Conservation (phyloP, 2,888 invertebrate genomes). For the Tetheella fluctuosa region DNA sequence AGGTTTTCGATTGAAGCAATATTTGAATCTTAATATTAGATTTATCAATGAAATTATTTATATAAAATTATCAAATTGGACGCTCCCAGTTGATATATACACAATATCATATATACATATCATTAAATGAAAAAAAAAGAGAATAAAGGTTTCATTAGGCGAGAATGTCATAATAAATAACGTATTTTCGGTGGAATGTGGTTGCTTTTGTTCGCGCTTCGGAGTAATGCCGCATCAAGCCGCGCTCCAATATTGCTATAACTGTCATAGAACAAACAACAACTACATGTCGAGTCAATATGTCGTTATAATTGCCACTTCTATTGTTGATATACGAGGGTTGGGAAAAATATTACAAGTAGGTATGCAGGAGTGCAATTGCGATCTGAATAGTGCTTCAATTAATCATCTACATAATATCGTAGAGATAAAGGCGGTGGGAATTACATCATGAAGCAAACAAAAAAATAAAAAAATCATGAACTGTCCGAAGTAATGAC, state of each 20-base stretch:
- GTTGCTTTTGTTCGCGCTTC: constrained; percentile 49
- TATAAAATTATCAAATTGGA: too few relatives aligned
- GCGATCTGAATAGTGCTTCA: constrained; percentile 52
- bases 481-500: too few relatives aligned
- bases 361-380: constrained; percentile 49
- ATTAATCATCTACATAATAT: constrained; percentile 51
- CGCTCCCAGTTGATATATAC: too few relatives aligned
- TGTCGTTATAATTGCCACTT: constrained; percentile 70
- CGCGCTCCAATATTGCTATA: constrained; percentile 48
- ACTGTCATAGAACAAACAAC: constrained; percentile 61
- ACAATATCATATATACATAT: too few relatives aligned
- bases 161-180: constrained; percentile 61
- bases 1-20: too few relatives aligned
- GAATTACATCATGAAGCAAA: neutral
- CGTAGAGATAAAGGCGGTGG: neutral
- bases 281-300: constrained; percentile 64
- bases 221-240: constrained; percentile 41
- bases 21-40: too few relatives aligned
- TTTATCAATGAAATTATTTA: too few relatives aligned
- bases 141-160: constrained; percentile 51
- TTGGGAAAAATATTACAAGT: constrained; percentile 52
- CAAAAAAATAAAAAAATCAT: too few relatives aligned
- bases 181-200: constrained; percentile 45
- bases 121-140: constrained; percentile 46
- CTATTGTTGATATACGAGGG: constrained; percentile 45